Evolutionary conservation across 2,113 vertebrate species (phyloP), one percentile per base, ranked within the genome.

Genomic region (rabbit (Oryctolagus cuniculus)): DNA sequence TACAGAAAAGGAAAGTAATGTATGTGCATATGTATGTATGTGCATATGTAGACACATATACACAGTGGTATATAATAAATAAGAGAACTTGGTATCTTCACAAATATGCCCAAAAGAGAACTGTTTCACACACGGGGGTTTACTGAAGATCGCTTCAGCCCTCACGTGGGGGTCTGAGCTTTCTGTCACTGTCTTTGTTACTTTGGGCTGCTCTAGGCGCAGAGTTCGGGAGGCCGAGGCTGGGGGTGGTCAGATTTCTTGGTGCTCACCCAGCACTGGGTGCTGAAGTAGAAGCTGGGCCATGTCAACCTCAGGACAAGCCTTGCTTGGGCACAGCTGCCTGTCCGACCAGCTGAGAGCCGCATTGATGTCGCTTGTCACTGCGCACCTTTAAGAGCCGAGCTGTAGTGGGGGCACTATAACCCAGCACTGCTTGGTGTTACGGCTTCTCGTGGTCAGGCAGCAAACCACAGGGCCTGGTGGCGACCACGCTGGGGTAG

Each of bases 181-280:
- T 97, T 96, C 95, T 98, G 93, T 75, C 84, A 58, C 93, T 96
- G 95, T 94, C 96, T 98, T 98, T 98, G 96, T 97, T 96, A 96
- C 95, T 95, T 92, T 90, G 77, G 95, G 78, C n/a, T n/a, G n/a
- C n/a, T n/a, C n/a, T n/a, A n/a, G n/a, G n/a, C n/a, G n/a, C n/a
- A n/a, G n/a, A n/a, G n/a, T n/a, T n/a, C n/a, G n/a, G n/a, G n/a
- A n/a, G n/a, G 75, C 85, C 55, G 10, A 2, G 49, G 34, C 36
- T 27, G 67, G 64, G 7, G 9, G 51, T 36, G 3, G 19, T 16
- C 36, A 31, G 63, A 38, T 24, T 38, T 94, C 55, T 38, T 25
- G 15, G 72, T 8, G 22, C 34, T 29, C 66, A 25, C 75, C 61
- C 1, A 1, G 15, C 63, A 6, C 16, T 80, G 70, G 22, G 17